These are phyloP conservation scores for Propithecus perrieri DNA, from an alignment of 2,797 vertebrate genomes.

Conservation along the genomic window DNA sequence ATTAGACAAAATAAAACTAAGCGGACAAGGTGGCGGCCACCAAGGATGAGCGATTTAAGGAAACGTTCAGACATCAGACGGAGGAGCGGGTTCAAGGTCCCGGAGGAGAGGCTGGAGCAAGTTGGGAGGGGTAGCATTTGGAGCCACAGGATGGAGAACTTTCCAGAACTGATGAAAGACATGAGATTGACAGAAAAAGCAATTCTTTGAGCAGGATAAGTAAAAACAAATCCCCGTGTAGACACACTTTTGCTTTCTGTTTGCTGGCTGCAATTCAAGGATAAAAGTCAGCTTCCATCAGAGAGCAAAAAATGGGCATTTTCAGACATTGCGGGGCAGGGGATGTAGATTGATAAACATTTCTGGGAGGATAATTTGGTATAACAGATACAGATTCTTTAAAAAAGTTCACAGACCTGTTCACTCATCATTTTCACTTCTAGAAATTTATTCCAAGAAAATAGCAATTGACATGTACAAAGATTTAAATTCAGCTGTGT, in stretches of 20 bases:
- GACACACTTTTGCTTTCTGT: not conserved
- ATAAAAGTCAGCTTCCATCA: not conserved
- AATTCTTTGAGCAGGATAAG: not conserved
- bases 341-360: rapidly evolving
- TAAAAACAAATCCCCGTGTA: rapidly evolving
- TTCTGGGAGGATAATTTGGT: not conserved
- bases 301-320: not conserved
- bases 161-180: not conserved
- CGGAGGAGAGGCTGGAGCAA: rapidly evolving
- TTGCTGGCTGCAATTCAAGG: not conserved
- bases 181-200: not conserved
- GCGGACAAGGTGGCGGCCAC: rapidly evolving
- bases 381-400: not conserved
- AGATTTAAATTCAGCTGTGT: not conserved
- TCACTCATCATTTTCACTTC: not conserved
- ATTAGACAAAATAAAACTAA: not conserved
- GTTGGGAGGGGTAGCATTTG: rapidly evolving
- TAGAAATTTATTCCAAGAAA: not conserved
- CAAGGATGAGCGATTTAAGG: rapidly evolving
- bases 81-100: rapidly evolving
- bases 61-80: rapidly evolving
- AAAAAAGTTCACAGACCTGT: not conserved
- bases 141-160: not conserved
- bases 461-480: rapidly evolving
- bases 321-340: rapidly evolving